phyloP scores from a whole-genome alignment of 64 coral and sea anemone species.

The Montipora efflorescens region DNA sequence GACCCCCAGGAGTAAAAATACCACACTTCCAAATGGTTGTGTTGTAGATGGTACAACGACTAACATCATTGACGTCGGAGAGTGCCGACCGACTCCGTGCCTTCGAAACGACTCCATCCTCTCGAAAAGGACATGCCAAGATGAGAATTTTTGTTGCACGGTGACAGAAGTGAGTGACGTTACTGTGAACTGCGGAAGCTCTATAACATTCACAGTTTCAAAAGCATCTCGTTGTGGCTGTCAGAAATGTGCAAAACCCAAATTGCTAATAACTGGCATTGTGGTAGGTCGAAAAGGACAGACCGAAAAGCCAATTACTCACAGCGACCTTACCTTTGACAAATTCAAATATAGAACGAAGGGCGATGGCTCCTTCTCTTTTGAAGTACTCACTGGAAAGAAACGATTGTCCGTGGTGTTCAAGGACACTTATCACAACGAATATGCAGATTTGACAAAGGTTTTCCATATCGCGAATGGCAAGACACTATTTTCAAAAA shows the following conservation, averaged over 20 bases:
- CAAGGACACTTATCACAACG: neutral
- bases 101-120: too few relatives aligned
- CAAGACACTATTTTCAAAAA: neutral
- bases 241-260: neutral
- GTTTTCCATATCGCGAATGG: neutral
- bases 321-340: too few relatives aligned
- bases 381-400: neutral
- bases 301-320: too few relatives aligned
- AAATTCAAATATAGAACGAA: too few relatives aligned
- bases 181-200: neutral
- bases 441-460: conserved; percentile 13
- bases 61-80: too few relatives aligned
- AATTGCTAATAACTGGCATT: neutral
- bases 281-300: too few relatives aligned
- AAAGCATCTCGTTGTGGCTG: conserved; percentile 1
- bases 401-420: conserved; percentile 8
- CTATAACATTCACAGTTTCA: neutral
- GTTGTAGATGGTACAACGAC: too few relatives aligned
- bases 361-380: neutral
- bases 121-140: neutral
- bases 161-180: neutral
- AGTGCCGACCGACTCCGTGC: too few relatives aligned
- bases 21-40: too few relatives aligned
- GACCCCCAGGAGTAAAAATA: too few relatives aligned
- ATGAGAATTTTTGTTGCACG: conserved; percentile 9